phyloP scores from a whole-genome alignment of 2,888 invertebrate species.

The Crepidodera aurea region DNA sequence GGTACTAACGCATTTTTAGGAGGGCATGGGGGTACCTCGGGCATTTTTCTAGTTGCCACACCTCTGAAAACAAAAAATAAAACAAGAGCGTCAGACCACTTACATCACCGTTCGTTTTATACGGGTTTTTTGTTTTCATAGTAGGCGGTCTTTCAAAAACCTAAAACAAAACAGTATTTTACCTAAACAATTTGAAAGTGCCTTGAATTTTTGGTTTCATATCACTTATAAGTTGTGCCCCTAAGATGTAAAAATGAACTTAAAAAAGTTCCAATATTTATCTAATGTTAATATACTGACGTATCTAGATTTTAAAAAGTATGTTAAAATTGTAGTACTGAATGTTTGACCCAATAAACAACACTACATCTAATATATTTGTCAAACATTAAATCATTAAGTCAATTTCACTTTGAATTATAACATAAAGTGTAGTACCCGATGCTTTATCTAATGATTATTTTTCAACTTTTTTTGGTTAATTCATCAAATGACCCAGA shows the following conservation, averaged over 20 bases:
- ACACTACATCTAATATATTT: too few species aligned
- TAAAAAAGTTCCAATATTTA: too few species aligned
- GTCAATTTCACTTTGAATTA: too few species aligned
- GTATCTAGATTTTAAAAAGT: not conserved
- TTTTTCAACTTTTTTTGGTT: too few species aligned
- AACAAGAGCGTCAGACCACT: slow-evolving; percentile 35
- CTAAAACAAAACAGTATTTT: slow-evolving; percentile 43
- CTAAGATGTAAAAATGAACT: too few species aligned
- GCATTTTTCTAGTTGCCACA: slow-evolving; percentile 34
- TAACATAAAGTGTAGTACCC: too few species aligned
- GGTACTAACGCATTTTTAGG: slow-evolving; percentile 64
- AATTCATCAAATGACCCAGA: too few species aligned
- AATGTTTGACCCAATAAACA: too few species aligned
- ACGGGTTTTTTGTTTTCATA: slow-evolving; percentile 36
- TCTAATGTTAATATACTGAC: not conserved
- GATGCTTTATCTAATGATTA: too few species aligned
- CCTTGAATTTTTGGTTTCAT: not conserved
- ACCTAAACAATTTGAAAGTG: slow-evolving; percentile 20
- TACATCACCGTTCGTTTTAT: slow-evolving; percentile 32
- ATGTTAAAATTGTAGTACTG: not conserved
- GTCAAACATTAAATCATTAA: too few species aligned
- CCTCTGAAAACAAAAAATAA: slow-evolving; percentile 42
- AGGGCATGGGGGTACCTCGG: slow-evolving; percentile 40
- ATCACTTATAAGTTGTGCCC: too few species aligned
- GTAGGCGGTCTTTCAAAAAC: slow-evolving; percentile 38